Evolutionary conservation across 2,888 invertebrate genomes (phyloP), one percentile per base, ranked within the genome.

Genomic region (Melanchra persicariae): DNA sequence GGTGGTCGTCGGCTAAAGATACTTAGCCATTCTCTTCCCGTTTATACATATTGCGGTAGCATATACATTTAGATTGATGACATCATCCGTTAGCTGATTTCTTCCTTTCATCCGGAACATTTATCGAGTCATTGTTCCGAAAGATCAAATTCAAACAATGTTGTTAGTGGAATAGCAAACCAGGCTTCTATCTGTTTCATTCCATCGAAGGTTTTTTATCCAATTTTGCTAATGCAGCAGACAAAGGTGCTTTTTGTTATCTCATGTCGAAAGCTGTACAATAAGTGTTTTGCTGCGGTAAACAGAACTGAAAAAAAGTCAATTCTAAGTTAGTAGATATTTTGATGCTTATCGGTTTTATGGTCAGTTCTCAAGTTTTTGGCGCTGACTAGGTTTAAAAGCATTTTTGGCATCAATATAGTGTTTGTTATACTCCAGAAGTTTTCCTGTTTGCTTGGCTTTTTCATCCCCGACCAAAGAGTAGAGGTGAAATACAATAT

Each of bases 171-270:
- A 22, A 45, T 24, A 54, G 15, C 7, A 17, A 59, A 1, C 15
- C 30, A 43, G 19, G 1, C 52, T 75, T 26, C 26, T 30, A 54
- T 70, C 52, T 65, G 24, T 47, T 64, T 54, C 9, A 54, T 65
- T 61, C 43, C 15, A 63, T 59, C 12, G 34, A 58, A 26, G 37
- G 26, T 37, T 62, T 66, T n/a, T 82, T 61, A 12, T 81, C 22
- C 58, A 72, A 70, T 79, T 82, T 78, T 51, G 64, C 54, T 71
- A 77, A 82, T 77, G 58, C 54, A 62, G 22, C 52, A 81, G 55
- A 57, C 51, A 37, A 45, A 43, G 49, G 7, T 61, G 26, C n/a
- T 57, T 70, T 69, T 81, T 81, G 52, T 57, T 70, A 30, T 67
- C 24, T 61, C 8, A 22, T 22, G 22, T 37, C 22, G 45, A 71